Evolutionary conservation across 2,113 vertebrate genomes (phyloP).

Genomic region (Ivindomyrus marchei): DNA sequence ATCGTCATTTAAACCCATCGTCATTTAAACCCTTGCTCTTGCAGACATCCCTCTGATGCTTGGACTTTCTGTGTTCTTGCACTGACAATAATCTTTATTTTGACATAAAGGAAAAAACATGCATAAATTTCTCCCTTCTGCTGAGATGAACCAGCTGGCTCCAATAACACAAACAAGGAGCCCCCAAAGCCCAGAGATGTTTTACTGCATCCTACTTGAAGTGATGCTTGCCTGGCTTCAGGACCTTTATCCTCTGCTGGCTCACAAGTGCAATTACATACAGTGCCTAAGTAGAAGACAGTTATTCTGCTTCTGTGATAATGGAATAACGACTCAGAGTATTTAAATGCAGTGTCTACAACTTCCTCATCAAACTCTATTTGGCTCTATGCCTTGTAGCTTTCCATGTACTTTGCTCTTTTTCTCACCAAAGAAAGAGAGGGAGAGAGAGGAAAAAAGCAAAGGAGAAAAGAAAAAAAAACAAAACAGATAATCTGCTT

Average conservation of each 20-base stretch:
- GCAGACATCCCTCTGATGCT: not conserved
- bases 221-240: not conserved
- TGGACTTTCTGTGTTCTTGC: not conserved
- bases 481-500: no score
- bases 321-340: not conserved
- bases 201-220: not conserved
- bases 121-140: not conserved
- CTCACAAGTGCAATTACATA: not conserved
- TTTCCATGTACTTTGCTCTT: not conserved
- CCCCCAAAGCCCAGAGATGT: not conserved
- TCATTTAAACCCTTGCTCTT: not conserved
- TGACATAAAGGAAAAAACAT: not conserved
- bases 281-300: not conserved
- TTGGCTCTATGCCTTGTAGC: not conserved
- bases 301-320: not conserved
- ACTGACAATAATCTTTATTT: not conserved
- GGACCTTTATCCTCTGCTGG: not conserved
- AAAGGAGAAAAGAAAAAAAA: no score
- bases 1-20: not conserved
- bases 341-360: not conserved
- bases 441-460: no score
- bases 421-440: not conserved
- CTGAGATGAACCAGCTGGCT: not conserved
- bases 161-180: not conserved
- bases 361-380: not conserved